Evolutionary conservation across 2,888 invertebrate species (phyloP).

Genomic region (Rhagium mordax): DNA sequence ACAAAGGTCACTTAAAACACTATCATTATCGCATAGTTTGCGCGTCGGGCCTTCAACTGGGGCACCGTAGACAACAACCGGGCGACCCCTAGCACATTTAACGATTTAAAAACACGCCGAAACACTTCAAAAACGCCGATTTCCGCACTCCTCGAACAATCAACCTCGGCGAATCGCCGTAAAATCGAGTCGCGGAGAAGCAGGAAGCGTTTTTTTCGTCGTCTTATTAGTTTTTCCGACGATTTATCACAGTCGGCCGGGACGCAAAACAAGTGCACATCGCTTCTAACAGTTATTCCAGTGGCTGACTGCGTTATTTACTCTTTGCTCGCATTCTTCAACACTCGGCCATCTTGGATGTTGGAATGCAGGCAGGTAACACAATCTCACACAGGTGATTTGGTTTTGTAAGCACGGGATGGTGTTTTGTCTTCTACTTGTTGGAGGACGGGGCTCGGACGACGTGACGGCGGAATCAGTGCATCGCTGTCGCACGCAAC

Average conservation of each 20-base stretch:
- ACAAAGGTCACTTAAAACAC: slow-evolving; percentile 2
- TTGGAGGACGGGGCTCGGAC: slow-evolving; percentile 38
- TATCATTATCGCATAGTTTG: background rate
- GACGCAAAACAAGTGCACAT: slow-evolving; percentile 57
- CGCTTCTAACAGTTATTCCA: slow-evolving; percentile 61
- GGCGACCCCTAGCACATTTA: background rate
- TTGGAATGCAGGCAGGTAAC: slow-evolving; percentile 65
- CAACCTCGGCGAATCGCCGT: background rate
- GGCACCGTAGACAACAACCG: background rate
- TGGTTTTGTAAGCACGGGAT: slow-evolving; percentile 48
- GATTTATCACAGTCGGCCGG: slow-evolving; percentile 42
- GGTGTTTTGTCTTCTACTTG: slow-evolving; percentile 46
- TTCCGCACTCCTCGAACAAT: background rate
- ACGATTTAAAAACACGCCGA: background rate
- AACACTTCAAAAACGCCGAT: background rate
- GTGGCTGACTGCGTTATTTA: slow-evolving; percentile 56
- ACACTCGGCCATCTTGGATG: slow-evolving; percentile 64
- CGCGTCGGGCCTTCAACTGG: background rate
- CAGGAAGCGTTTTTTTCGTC: slow-evolving; percentile 1
- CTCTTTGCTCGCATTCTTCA: slow-evolving; percentile 64
- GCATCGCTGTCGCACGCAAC: background rate
- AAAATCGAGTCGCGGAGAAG: background rate
- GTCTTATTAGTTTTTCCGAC: slow-evolving; percentile 19
- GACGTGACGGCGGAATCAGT: slow-evolving; percentile 30
- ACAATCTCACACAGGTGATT: slow-evolving; percentile 44